A percentile compares a stretch with the other conserved stretches of the same genome.
Conservation (phyloP, 1,140 invertebrate genomes). For the Atopsyche davidsoni region DNA sequence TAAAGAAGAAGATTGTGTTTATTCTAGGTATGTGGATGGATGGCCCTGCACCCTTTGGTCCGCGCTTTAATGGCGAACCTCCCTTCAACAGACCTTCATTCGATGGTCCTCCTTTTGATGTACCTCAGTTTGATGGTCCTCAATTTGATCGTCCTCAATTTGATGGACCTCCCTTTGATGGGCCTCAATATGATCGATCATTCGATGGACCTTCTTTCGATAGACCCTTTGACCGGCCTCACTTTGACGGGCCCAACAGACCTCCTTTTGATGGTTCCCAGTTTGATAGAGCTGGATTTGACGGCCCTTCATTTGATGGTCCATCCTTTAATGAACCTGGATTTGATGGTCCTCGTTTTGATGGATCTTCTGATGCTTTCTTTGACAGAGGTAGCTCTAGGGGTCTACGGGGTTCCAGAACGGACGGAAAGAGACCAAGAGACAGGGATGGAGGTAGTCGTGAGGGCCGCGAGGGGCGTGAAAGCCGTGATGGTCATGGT, state of each 20-base stretch:
- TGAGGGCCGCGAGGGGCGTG: neutral
- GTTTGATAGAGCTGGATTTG: conserved; percentile 34
- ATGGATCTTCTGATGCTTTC: conserved; percentile 38
- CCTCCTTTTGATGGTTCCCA: conserved; percentile 29
- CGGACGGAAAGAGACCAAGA: conserved; percentile 36
- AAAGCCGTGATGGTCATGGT: no score
- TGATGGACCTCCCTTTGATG: conserved; percentile 37
- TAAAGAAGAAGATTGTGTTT: no score
- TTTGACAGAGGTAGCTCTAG: conserved; percentile 39
- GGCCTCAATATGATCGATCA: conserved; percentile 36
- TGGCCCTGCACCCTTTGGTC: conserved; percentile 32
- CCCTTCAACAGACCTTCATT: conserved; percentile 23
- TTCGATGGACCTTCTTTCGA: conserved; percentile 36
- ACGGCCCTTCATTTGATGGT: conserved; percentile 31
- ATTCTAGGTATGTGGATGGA: conserved; percentile 48
- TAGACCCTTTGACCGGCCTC: conserved; percentile 15
- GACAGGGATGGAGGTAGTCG: conserved; percentile 38
- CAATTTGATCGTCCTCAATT: conserved; percentile 27
- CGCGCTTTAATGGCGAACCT: conserved; percentile 26
- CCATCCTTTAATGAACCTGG: conserved; percentile 34
- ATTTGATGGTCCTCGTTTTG: conserved; percentile 32
- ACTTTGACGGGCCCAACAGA: conserved; percentile 24
- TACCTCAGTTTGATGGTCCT: conserved; percentile 31
- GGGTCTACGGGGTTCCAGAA: conserved; percentile 35
- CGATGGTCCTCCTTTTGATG: conserved; percentile 33